Percentiles rank a stretch among this genome's conserved stretches.
Conservation (phyloP, 2,113 vertebrate genomes). For the Trogon melanurus region DNA sequence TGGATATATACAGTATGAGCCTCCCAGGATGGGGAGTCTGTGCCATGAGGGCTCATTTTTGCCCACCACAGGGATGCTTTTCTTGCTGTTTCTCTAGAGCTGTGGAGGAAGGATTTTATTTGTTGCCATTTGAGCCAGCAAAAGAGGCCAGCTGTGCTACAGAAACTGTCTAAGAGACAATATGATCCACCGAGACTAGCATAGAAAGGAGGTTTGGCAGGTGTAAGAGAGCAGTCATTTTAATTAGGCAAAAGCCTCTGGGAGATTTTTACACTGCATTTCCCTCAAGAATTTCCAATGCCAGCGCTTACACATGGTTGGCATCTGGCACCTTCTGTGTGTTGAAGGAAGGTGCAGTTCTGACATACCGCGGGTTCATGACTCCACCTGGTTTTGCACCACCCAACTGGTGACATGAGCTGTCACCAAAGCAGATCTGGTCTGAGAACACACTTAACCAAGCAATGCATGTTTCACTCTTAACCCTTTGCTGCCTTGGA, state of each 20-base stretch:
- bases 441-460: not conserved
- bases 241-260: slow-evolving; percentile 12
- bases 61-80: not conserved
- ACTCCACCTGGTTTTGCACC: not conserved
- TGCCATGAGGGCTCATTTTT: not conserved
- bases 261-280: not conserved
- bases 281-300: not conserved
- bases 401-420: not conserved
- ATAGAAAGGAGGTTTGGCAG: not conserved
- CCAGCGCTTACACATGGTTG: not conserved
- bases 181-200: not conserved
- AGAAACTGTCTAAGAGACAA: not conserved
- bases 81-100: not conserved
- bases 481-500: not conserved
- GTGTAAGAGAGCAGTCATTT: slow-evolving; percentile 15
- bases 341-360: not conserved
- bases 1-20: not conserved
- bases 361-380: not conserved
- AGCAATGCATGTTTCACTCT: not conserved
- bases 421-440: not conserved
- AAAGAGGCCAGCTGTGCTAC: not conserved
- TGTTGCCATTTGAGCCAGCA: not conserved
- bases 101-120: not conserved
- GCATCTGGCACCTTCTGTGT: not conserved
- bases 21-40: not conserved